Base-by-base conservation (phyloP, 2,888 invertebrate genomes). In the Ganaspis brasiliensis region DNA sequence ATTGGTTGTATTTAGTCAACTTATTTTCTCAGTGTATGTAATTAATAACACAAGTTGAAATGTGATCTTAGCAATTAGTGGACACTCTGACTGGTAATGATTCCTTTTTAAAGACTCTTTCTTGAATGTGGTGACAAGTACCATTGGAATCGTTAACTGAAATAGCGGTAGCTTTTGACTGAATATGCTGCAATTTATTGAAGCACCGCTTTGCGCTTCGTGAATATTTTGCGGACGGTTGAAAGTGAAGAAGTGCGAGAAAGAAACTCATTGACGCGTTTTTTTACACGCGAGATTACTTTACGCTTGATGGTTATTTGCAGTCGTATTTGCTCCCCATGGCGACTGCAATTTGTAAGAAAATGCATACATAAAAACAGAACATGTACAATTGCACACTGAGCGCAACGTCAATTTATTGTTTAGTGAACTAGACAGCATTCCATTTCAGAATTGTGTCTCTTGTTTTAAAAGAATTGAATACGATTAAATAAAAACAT, bases 141-240 rank as follows among this genome's bases (percentile, higher is more conserved):
- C 10, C 59, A 59, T 59, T 26, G 16, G 9, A 35, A 59, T 59
- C 59, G 26, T 59, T 59, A 16, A 35, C 19, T 61, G 19, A 37
- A 19, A 61, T 19, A 3, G 37, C 35, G 10, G 61, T 63, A 63
- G 19, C 61, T 37, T 63, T 63, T 63, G 37, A 63, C 37, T 40
- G n/a, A 19, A 37, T 61, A 37, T 63, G 14, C 19, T 40, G 61
- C 37, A 63, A 63, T 63, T 40, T 63, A 37, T 37, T 63, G 37
- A 63, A 63, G 61, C 37, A 63, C 61, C 21, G 37, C 37, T 63
- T 21, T 63, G 37, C 61, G 19, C 19, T 63, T 21, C 35, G 61
- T 63, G 37, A 63, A 37, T 35, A 61, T 57, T 57, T 63, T 37
- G 37, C 37, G 19, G 37, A 40, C 14, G 37, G 61, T 63, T 14